Evolutionary conservation across 2,113 vertebrate species (phyloP).

Genomic region (Micromys minutus): DNA sequence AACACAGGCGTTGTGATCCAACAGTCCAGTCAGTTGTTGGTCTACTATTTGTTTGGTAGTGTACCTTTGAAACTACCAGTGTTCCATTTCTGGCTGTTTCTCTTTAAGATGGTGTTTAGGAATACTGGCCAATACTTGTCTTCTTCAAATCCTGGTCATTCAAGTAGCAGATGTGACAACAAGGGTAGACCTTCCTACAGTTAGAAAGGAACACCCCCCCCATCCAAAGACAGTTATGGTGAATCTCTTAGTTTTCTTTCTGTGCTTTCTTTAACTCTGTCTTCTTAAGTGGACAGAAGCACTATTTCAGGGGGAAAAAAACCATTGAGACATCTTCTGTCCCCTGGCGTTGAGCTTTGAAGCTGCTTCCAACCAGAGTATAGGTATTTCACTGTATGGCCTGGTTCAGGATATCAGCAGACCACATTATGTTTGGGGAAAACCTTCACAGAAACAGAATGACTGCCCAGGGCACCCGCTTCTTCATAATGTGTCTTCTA

Average conservation of each 20-base stretch:
- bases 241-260: neutral
- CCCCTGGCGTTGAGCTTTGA: neutral
- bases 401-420: neutral
- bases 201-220: neutral
- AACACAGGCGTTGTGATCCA: neutral
- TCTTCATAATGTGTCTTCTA: neutral
- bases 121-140: neutral
- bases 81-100: neutral
- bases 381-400: neutral
- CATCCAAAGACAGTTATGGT: neutral
- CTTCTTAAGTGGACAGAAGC: neutral
- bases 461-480: neutral
- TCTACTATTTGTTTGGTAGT: neutral
- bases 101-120: neutral
- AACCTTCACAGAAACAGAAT: conserved; percentile 3
- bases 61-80: neutral
- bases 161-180: neutral
- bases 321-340: neutral
- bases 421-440: neutral
- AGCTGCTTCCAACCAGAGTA: neutral
- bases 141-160: neutral
- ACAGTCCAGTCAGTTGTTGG: neutral
- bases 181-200: neutral
- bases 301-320: neutral
- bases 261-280: neutral